A percentile compares a stretch with the other conserved stretches of the same genome.
phyloP scores from a whole-genome alignment of 2,113 vertebrate species.

The Ictidomys tridecemlineatus region DNA sequence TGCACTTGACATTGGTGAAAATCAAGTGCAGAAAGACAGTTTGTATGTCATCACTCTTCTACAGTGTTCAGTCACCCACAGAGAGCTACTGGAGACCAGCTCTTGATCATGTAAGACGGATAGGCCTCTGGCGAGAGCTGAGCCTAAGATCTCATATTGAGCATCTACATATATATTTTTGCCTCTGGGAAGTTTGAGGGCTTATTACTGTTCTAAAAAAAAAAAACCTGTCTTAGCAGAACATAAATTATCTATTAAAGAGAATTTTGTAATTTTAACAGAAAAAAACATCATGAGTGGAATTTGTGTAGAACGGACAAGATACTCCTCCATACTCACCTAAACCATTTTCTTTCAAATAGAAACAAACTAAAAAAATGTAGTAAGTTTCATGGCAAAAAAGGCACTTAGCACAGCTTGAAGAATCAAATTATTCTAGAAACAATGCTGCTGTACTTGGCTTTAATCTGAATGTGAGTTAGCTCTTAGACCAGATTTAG shows the following conservation, averaged over 20 bases:
- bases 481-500: slow-evolving; percentile 54
- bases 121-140: slow-evolving; percentile 72
- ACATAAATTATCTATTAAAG: slow-evolving; percentile 75
- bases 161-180: slow-evolving; percentile 60
- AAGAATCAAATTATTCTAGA: slow-evolving; percentile 68
- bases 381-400: slow-evolving; percentile 69
- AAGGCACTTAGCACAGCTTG: slow-evolving; percentile 72
- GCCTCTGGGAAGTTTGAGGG: slow-evolving; percentile 77
- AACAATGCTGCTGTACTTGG: background rate
- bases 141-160: slow-evolving; percentile 75
- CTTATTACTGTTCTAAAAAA: slow-evolving; percentile 76
- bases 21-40: slow-evolving; percentile 74
- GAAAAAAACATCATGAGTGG: slow-evolving; percentile 73
- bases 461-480: slow-evolving; percentile 70
- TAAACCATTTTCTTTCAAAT: slow-evolving; percentile 73
- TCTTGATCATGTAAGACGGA: slow-evolving; percentile 80
- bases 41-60: slow-evolving; percentile 56
- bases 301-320: slow-evolving; percentile 65
- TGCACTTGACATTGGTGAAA: slow-evolving; percentile 77
- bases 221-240: slow-evolving; percentile 73
- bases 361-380: slow-evolving; percentile 72
- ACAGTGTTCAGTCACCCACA: slow-evolving; percentile 26
- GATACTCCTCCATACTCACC: slow-evolving; percentile 49
- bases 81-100: slow-evolving; percentile 68
- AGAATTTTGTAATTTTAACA: slow-evolving; percentile 67